phyloP scores from a whole-genome alignment of 2,113 vertebrate genomes.

The Sceloporus undulatus region DNA sequence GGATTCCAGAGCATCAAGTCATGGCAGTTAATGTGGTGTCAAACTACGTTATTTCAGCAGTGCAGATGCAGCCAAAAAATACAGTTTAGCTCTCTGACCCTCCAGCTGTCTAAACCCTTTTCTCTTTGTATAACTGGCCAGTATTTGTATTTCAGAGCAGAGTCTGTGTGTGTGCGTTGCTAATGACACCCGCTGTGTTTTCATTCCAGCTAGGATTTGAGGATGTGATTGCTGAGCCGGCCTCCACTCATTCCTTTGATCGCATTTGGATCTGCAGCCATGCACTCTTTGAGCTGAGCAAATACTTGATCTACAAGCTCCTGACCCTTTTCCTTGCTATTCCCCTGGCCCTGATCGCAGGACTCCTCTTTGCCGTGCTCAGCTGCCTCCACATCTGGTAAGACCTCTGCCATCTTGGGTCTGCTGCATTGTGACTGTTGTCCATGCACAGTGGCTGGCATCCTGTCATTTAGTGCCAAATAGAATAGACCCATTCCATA shows the following conservation, averaged over 20 bases:
- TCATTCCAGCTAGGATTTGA: slow-evolving; percentile 88
- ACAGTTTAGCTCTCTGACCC: not conserved
- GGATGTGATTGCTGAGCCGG: slow-evolving; percentile 92
- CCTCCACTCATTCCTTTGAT: slow-evolving; percentile 89
- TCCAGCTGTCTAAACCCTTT: accelerated
- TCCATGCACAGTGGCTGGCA: not conserved
- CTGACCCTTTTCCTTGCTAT: slow-evolving; percentile 89
- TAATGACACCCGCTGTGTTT: not conserved
- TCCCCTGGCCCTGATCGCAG: slow-evolving; percentile 87
- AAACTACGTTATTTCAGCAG: too few species aligned
- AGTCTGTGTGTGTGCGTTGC: not conserved
- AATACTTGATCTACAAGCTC: slow-evolving; percentile 88
- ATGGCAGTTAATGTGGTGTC: too few species aligned
- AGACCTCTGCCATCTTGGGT: not conserved
- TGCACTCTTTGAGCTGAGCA: slow-evolving; percentile 90
- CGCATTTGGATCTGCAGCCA: slow-evolving; percentile 94
- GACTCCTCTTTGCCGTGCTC: slow-evolving; percentile 87
- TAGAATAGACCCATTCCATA: too few species aligned
- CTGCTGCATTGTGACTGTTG: not conserved
- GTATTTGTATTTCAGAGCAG: not conserved
- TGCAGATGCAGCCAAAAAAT: too few species aligned
- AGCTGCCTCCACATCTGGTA: slow-evolving; percentile 97
- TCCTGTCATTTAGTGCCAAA: too few species aligned
- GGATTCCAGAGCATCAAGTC: too few species aligned
- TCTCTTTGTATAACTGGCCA: not conserved